These are phyloP conservation scores for Polydrusus tereticollis DNA, from an alignment of 2,888 invertebrate genomes.

Conservation along the genomic window DNA sequence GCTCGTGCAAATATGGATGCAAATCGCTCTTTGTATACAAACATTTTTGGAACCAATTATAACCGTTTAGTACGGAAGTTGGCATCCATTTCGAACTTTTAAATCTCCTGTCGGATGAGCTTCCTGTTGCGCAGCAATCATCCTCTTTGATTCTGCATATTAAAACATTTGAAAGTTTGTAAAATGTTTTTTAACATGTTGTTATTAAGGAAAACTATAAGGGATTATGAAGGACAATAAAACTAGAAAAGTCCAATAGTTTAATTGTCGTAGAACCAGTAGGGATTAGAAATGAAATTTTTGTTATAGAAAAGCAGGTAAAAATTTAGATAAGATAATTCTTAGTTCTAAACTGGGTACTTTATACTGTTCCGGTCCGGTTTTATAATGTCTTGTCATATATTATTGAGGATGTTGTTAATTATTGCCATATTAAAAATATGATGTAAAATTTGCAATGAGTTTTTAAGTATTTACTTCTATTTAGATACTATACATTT, in stretches of 20 bases:
- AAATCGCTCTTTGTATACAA: too few relatives aligned
- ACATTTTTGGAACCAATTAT: too few relatives aligned
- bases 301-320: background rate
- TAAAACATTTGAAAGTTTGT: background rate
- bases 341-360: conserved; percentile 10
- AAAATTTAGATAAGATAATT: background rate
- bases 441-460: conserved; percentile 23
- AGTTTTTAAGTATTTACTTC: conserved; percentile 21
- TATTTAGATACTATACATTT: conserved; percentile 27
- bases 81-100: too few relatives aligned
- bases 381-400: background rate
- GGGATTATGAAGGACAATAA: conserved; percentile 18
- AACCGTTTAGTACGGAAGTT: too few relatives aligned
- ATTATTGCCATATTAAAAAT: conserved; percentile 31
- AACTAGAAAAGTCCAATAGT: background rate
- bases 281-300: background rate
- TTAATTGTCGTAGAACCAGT: background rate
- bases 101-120: too few relatives aligned
- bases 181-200: background rate
- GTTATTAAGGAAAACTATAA: background rate
- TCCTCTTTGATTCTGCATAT: too few relatives aligned
- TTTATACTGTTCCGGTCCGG: background rate
- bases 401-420: background rate
- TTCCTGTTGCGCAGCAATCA: too few relatives aligned
- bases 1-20: too few relatives aligned